phyloP scores from a whole-genome alignment of 2,888 invertebrate genomes.

The Artemia sinica region DNA sequence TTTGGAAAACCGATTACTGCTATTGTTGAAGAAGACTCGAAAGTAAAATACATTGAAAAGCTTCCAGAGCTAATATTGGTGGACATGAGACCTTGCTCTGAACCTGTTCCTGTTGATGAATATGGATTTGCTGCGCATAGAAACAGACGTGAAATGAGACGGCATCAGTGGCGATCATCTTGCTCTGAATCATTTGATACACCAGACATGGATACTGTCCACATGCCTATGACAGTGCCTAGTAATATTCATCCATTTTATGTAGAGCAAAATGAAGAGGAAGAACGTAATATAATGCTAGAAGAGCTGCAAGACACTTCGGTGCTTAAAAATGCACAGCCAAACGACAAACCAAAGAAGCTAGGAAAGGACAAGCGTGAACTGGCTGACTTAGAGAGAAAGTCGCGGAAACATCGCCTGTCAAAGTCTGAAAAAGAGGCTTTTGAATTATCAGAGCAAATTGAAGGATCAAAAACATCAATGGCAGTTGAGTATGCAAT shows the following conservation, averaged over 20 bases:
- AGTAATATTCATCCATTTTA: too few species aligned
- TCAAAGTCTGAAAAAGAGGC: conserved; percentile 21
- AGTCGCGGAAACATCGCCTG: conserved; percentile 17
- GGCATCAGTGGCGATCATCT: conserved; percentile 22
- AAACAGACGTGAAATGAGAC: conserved; percentile 16
- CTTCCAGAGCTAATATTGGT: background rate
- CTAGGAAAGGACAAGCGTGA: conserved; percentile 15
- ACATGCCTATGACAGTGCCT: too few species aligned
- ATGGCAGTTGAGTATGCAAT: background rate
- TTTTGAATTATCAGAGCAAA: conserved; percentile 20
- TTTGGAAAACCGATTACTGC: background rate
- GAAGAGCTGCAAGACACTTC: conserved; percentile 22
- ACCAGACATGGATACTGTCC: background rate
- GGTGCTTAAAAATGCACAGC: conserved; percentile 17
- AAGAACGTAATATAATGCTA: conserved; percentile 9
- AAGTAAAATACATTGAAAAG: background rate
- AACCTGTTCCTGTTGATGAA: conserved; percentile 5
- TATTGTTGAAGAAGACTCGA: background rate
- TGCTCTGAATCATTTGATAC: conserved; percentile 21
- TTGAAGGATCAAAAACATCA: conserved; percentile 9
- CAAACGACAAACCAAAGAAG: conserved; percentile 18
- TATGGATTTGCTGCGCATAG: background rate
- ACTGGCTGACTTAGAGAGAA: conserved; percentile 19
- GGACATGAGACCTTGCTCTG: conserved; percentile 18
- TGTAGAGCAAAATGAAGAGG: background rate